Evolutionary conservation across 2,113 vertebrate genomes (phyloP).

Genomic region (Leptocoma aspasia): DNA sequence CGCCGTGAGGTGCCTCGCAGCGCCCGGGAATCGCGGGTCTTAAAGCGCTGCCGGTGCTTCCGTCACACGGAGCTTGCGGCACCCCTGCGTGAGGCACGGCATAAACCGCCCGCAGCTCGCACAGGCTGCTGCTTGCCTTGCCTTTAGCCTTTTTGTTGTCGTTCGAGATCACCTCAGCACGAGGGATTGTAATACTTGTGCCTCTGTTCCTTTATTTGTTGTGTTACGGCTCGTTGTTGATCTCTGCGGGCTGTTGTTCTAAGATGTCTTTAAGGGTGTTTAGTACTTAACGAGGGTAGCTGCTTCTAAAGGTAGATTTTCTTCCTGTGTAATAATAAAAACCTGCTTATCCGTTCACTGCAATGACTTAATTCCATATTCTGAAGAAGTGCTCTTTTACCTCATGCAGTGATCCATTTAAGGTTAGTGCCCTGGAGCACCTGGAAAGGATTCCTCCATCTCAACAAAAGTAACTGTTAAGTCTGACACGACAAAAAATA

Average conservation of each 20-base stretch:
- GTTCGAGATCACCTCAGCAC: accelerated
- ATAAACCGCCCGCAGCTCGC: neutral
- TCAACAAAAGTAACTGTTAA: neutral
- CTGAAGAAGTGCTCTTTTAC: neutral
- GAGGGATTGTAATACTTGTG: accelerated
- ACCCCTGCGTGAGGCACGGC: accelerated
- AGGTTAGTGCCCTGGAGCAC: neutral
- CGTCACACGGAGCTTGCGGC: neutral
- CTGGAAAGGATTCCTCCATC: neutral
- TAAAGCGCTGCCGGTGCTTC: accelerated
- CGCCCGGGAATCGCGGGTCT: neutral
- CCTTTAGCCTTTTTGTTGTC: neutral
- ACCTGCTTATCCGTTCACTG: neutral
- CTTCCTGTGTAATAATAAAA: neutral
- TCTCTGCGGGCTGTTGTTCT: neutral
- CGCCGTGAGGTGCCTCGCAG: neutral
- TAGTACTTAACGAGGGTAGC: neutral
- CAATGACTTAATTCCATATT: neutral
- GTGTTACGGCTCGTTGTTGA: neutral
- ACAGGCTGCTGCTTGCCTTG: neutral
- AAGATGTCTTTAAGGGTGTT: neutral
- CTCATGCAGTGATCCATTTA: neutral
- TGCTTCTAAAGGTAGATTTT: neutral
- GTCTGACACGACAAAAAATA: neutral
- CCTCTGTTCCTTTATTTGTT: neutral